Conservation (phyloP, 2,113 vertebrate species). For the Odontesthes bonariensis region DNA sequence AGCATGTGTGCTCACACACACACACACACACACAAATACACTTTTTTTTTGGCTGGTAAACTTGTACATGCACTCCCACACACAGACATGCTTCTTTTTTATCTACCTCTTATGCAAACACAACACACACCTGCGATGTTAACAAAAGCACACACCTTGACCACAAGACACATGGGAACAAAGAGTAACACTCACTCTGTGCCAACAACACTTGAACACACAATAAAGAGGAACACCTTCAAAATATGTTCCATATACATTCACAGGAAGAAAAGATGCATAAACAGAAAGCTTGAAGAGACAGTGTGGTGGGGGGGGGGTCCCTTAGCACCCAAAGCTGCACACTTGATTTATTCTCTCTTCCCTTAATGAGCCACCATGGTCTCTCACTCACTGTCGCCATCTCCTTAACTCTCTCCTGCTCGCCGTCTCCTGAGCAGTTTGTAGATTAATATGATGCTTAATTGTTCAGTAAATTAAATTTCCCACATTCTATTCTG, state of each 20-base stretch:
- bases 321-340: constrained; percentile 86
- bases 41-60: constrained; percentile 82
- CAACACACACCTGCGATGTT: constrained; percentile 18
- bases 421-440: constrained; percentile 71
- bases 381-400: constrained; percentile 87
- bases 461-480: constrained; percentile 99
- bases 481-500: constrained; percentile 98
- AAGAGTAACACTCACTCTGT: constrained; percentile 43
- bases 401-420: constrained; percentile 59
- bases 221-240: constrained; percentile 33
- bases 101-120: constrained; percentile 78
- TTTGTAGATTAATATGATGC: constrained; percentile 97
- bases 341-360: constrained; percentile 94
- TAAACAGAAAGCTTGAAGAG: constrained; percentile 52
- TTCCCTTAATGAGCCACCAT: constrained; percentile 90
- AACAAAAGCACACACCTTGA: constrained; percentile 59
- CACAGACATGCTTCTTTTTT: constrained; percentile 69
- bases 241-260: constrained; percentile 49
- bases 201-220: constrained; percentile 37
- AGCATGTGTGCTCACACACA: background rate
- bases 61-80: constrained; percentile 85
- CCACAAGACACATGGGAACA: constrained; percentile 36
- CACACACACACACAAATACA: constrained; percentile 53
- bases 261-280: constrained; percentile 47
- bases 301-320: constrained; percentile 50